phyloP scores from a whole-genome alignment of 2,113 vertebrate genomes.

The Neotoma lepida region DNA sequence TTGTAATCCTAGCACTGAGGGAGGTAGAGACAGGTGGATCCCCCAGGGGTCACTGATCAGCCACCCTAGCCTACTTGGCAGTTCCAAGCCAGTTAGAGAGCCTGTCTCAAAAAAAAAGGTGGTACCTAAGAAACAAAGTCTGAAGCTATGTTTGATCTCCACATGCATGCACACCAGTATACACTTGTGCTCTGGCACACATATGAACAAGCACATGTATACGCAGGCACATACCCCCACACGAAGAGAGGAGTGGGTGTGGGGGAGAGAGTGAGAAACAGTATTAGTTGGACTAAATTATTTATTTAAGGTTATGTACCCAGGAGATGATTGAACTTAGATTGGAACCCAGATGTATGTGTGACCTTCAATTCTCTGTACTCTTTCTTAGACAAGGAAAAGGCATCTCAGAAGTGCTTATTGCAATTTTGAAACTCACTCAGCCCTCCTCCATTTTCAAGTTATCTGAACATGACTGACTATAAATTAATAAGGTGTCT shows the following conservation, averaged over 20 bases:
- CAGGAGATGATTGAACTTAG: neutral
- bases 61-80: neutral
- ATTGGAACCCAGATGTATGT: neutral
- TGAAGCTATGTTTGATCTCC: too few species aligned
- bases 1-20: neutral
- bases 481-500: neutral
- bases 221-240: neutral
- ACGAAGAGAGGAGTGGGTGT: neutral
- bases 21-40: neutral
- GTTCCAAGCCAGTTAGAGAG: neutral
- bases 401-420: neutral
- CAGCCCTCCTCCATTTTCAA: neutral
- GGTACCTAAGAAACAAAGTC: neutral
- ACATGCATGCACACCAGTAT: neutral
- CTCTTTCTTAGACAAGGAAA: neutral
- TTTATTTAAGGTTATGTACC: neutral
- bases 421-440: neutral
- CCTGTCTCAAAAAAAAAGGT: neutral
- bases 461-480: slow-evolving; percentile 15
- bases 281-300: neutral
- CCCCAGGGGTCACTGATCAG: neutral
- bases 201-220: neutral
- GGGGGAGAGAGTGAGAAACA: neutral
- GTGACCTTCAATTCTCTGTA: neutral
- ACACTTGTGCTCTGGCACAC: neutral